These are phyloP conservation scores for Eublepharis macularius DNA, from an alignment of 2,113 vertebrate species.

Conservation along the genomic window DNA sequence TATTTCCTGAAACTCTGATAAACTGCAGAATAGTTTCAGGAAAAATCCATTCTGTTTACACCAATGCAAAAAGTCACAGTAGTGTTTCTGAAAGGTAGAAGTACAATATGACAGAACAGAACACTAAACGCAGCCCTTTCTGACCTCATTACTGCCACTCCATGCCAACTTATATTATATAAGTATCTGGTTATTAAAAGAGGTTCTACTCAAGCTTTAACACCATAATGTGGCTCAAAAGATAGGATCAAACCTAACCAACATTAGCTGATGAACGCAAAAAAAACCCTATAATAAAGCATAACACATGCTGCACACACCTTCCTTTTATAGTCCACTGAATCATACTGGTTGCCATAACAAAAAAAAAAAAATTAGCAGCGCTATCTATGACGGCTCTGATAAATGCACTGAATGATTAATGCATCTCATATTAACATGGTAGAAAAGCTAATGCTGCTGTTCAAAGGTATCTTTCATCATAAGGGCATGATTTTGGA, in stretches of 20 bases:
- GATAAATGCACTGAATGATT: slow-evolving; percentile 55
- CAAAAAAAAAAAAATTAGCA: not conserved
- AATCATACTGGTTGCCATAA: no score
- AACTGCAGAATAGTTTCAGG: not conserved
- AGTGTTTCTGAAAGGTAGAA: not conserved
- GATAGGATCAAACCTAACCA: no score
- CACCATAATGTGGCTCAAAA: no score
- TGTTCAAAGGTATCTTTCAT: slow-evolving; percentile 45
- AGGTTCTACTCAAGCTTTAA: not conserved
- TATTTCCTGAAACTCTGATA: not conserved
- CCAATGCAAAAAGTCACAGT: not conserved
- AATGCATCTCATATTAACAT: slow-evolving; percentile 55
- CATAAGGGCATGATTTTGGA: not conserved
- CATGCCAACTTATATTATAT: not conserved
- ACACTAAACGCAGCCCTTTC: not conserved
- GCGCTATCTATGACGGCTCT: slow-evolving; percentile 59
- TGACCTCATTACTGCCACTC: not conserved
- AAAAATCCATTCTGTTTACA: not conserved
- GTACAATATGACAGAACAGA: not conserved
- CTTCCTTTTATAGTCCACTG: no score
- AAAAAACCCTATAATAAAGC: no score
- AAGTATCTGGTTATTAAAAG: no score
- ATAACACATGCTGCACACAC: no score
- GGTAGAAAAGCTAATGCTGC: slow-evolving; percentile 43
- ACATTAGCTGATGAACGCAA: no score